Base-by-base conservation (phyloP, 2,113 vertebrate genomes). In the Podocnemis expansa region DNA sequence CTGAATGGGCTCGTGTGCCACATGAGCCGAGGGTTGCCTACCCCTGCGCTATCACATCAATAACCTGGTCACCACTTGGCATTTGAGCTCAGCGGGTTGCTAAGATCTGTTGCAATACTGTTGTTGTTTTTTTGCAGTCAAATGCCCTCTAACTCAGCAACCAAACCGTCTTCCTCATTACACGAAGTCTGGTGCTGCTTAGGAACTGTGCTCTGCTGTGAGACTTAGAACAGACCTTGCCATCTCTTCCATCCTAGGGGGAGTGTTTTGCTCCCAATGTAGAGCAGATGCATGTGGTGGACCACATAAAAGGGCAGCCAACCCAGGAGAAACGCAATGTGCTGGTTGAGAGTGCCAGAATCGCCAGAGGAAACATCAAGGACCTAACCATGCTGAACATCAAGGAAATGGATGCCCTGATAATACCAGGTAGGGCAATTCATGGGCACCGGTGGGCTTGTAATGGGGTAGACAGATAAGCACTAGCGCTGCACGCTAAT, bases 281-380 rank as follows among this genome's bases (percentile, higher is more conserved):
- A 1, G 98, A 98, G 19, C 99, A 99, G 97, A 99, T 99, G 98
- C 99, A 99, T 4, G 99, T 99, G 76, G 97, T 99, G 73, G 97
- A 99, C 67, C 99, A 99, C 0, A 24, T 97, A 67, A 98, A 98
- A 89, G 98, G 99, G 4, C 96, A 98, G 4, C 99, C 98, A 0
- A 97, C 97, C 0, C 88, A 97, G 54, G 99, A 99, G 97, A 98
- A 97, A 82, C 97, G 99, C 51, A 99, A 98, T 2, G 99, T 99
- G 80, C 94, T 99, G 29, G 98, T 98, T 82, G 99, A 99, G 92
- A 99, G 99, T 1, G 98, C 99, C 10, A 96, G 99, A 43, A 98
- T 99, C 63, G 99, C 98, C 75, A 96, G 99, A 25, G 99, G 99
- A 41, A 97, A 98, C 82, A 98, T 99, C 94, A 98, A 98, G 92